Percentiles rank a stretch among this genome's conserved stretches.
Conservation (phyloP, 2,888 invertebrate genomes). For the Vesta saturnalis region DNA sequence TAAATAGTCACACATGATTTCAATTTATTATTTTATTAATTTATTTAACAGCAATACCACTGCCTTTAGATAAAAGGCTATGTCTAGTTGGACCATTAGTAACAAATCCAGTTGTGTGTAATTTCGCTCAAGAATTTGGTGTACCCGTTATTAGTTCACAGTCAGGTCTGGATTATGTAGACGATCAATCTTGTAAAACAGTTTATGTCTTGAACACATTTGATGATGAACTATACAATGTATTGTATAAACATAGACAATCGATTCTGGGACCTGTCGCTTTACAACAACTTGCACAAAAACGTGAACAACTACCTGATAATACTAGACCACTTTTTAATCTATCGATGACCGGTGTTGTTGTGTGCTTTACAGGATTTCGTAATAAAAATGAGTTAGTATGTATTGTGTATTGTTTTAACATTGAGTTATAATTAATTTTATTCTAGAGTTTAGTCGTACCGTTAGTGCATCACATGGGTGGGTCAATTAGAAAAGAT, state of each 20-base stretch:
- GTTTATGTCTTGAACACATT: slow-evolving; percentile 80
- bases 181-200: slow-evolving; percentile 70
- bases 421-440: slow-evolving; percentile 8
- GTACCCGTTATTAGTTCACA: slow-evolving; percentile 72
- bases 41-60: background rate
- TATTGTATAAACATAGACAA: slow-evolving; percentile 71
- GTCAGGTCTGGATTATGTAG: slow-evolving; percentile 69
- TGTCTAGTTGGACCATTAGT: slow-evolving; percentile 71
- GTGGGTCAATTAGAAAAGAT: slow-evolving; percentile 93
- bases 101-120: slow-evolving; percentile 65
- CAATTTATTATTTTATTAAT: background rate
- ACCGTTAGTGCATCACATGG: slow-evolving; percentile 94
- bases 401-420: slow-evolving; percentile 57
- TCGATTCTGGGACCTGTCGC: slow-evolving; percentile 86
- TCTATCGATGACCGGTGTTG: slow-evolving; percentile 86
- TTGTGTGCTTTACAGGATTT: slow-evolving; percentile 93
- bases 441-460: slow-evolving; percentile 81
- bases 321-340: slow-evolving; percentile 86
- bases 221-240: slow-evolving; percentile 76
- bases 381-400: slow-evolving; percentile 90
- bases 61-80: slow-evolving; percentile 64
- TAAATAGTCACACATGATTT: slow-evolving; percentile 23
- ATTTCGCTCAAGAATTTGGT: slow-evolving; percentile 70
- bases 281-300: slow-evolving; percentile 77
- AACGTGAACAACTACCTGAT: slow-evolving; percentile 76